Evolutionary conservation across 2,888 invertebrate species (phyloP), one percentile per base, ranked within the genome.

Genomic region (Serrognathus titanus): DNA sequence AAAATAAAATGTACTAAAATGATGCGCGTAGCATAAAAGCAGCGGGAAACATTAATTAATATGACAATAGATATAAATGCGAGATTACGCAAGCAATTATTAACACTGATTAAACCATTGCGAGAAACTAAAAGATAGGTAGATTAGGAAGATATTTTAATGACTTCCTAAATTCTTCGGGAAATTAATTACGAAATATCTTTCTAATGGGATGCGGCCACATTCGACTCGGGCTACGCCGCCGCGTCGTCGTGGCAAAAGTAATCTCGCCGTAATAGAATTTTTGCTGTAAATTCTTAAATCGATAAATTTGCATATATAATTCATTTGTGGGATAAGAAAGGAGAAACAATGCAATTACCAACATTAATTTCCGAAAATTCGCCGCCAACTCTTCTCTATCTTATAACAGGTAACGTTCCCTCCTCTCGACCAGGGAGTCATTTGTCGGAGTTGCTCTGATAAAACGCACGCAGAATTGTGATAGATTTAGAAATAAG

Each of bases 401-500:
- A 10, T 45, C 16, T 39, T 45, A 55, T 45, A 38, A 37, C 7
- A 31, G 36, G 47, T 47, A 52, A 47, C 24, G 38, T 52, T 9
- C 51, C 16, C 49, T 49, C 49, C 36, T 13, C 38, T 12, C 39
- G 7, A n/a, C 40, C 39, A 37, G 68, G 75, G 74, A 75, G 71
- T 74, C 75, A 75, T 76, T 76, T 75, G 75, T 73, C 68, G 68
- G 69, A 72, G 73, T 70, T 57, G 66, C 71, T 69, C 69, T 71
- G 75, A 75, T 74, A 76, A 75, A 75, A 75, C 74, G 73, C 72
- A 75, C 75, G 71, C 74, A 71, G 74, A 75, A 76, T 76, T 72
- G 73, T 75, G 76, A 75, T 76, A 75, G 75, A 75, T 76, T 74
- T 72, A 72, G 73, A 71, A 74, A 73, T 72, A 73, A 72, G 68